Conservation (phyloP, 2,797 vertebrate species). For the Limosa lapponica region DNA sequence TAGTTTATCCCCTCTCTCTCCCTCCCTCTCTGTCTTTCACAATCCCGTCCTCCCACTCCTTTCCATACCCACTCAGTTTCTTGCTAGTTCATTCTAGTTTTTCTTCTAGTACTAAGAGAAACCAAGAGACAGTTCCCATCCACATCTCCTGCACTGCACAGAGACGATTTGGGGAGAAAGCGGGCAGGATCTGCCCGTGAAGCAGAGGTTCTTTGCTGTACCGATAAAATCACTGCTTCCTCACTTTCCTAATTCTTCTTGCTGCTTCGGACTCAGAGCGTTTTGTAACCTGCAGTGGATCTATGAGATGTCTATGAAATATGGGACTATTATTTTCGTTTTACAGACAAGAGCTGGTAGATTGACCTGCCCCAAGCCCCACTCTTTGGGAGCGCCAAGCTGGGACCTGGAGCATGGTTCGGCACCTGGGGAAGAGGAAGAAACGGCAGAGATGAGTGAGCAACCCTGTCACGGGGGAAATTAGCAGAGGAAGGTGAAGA, state of each 20-base stretch:
- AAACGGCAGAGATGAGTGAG: background rate
- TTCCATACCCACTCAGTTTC: background rate
- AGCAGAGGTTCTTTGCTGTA: background rate
- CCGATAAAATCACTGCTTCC: background rate
- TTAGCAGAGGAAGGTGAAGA: background rate
- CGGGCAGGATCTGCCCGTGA: fast-evolving
- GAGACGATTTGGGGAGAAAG: background rate
- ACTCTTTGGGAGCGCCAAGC: fast-evolving
- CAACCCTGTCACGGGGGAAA: fast-evolving
- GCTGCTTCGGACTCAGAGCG: background rate
- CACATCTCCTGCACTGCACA: background rate
- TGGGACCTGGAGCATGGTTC: fast-evolving
- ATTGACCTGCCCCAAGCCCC: background rate
- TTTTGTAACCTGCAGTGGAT: background rate
- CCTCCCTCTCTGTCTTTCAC: background rate
- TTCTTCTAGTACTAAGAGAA: background rate
- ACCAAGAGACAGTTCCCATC: background rate
- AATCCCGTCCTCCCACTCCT: background rate
- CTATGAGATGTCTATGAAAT: background rate
- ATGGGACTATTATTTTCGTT: fast-evolving
- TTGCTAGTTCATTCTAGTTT: background rate
- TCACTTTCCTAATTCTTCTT: fast-evolving
- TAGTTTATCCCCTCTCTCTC: background rate
- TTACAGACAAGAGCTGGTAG: background rate
- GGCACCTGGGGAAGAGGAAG: background rate